Evolutionary conservation across 2,888 invertebrate genomes (phyloP).

Genomic region (Yponomeuta evonymella): DNA sequence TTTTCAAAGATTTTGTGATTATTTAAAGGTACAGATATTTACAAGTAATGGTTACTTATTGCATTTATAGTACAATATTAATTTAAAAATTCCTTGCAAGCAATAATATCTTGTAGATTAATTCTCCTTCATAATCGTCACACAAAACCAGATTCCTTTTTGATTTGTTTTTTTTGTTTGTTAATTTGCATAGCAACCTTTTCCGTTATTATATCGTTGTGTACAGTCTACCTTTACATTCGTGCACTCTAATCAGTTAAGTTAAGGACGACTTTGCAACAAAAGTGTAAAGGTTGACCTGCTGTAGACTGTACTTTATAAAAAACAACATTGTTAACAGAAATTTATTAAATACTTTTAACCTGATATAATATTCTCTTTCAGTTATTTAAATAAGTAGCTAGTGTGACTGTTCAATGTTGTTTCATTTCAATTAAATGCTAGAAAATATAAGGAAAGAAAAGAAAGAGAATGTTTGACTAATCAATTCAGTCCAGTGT

Average conservation of each 20-base stretch:
- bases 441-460: too few relatives aligned
- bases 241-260: too few relatives aligned
- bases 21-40: neutral
- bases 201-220: neutral
- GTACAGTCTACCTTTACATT: too few relatives aligned
- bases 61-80: slow-evolving; percentile 2
- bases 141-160: neutral
- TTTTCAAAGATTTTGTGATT: neutral
- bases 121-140: neutral
- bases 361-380: too few relatives aligned
- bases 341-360: neutral
- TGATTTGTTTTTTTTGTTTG: neutral
- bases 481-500: too few relatives aligned
- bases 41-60: neutral
- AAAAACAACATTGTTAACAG: neutral
- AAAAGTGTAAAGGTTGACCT: too few relatives aligned
- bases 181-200: neutral
- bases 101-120: neutral
- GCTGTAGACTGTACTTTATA: too few relatives aligned
- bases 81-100: neutral
- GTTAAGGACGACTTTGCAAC: too few relatives aligned
- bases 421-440: too few relatives aligned
- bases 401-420: too few relatives aligned
- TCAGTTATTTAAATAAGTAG: too few relatives aligned
- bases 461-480: too few relatives aligned